Conservation (phyloP, 2,888 invertebrate genomes). For the Limnephilus marmoratus region DNA sequence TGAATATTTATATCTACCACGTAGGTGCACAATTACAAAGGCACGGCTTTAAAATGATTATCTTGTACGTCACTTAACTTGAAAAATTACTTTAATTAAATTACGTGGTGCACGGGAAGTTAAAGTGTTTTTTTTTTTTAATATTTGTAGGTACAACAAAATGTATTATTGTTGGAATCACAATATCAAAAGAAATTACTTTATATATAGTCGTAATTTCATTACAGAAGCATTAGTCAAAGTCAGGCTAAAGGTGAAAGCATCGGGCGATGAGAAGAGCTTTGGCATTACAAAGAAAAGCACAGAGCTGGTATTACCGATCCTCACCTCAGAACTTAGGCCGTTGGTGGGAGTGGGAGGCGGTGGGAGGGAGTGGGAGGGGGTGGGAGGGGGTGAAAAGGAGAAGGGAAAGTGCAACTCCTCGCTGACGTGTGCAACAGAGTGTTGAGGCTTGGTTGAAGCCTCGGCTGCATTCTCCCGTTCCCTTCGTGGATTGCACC, state of each 20-base stretch:
- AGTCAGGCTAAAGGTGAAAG: neutral
- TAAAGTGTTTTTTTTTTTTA: neutral
- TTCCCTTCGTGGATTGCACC: neutral
- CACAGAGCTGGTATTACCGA: neutral
- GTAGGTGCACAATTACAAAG: too few species aligned
- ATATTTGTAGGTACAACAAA: too few species aligned
- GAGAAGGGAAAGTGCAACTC: neutral
- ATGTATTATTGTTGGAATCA: neutral
- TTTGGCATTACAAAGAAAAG: neutral
- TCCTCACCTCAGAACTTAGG: neutral
- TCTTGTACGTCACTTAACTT: too few species aligned
- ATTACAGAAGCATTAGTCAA: neutral
- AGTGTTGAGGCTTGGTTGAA: neutral
- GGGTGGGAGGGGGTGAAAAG: neutral
- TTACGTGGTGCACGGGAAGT: neutral
- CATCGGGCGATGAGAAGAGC: neutral
- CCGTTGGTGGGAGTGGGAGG: neutral
- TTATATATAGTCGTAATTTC: neutral
- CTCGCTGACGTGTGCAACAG: neutral
- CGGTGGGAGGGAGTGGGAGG: neutral
- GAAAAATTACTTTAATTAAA: too few species aligned
- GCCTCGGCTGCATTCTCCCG: neutral
- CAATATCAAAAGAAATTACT: neutral
- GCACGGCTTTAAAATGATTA: too few species aligned
- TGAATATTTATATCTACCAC: too few species aligned